Evolutionary conservation across 2,888 invertebrate genomes (phyloP).

Genomic region (Pomacea canaliculata): DNA sequence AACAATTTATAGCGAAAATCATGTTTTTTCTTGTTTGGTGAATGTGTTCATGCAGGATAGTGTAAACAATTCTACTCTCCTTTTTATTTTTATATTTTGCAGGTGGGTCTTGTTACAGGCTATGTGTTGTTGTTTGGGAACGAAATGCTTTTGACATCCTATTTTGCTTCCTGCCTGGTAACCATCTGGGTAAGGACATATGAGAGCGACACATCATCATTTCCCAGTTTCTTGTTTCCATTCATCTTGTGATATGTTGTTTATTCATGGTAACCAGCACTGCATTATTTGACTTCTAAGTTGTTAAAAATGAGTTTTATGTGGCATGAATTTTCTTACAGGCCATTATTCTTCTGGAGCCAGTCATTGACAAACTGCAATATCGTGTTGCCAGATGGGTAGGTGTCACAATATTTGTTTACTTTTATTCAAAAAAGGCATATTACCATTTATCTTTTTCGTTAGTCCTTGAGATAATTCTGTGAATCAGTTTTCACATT

Average conservation of each 20-base stretch:
- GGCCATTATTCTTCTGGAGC: conserved; percentile 59
- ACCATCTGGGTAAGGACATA: conserved; percentile 62
- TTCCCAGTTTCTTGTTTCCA: no score
- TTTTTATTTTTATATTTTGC: conserved; percentile 37
- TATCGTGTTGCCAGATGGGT: conserved; percentile 59
- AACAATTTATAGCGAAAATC: no score
- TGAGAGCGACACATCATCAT: no score
- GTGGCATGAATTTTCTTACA: conserved; percentile 38
- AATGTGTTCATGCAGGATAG: background rate
- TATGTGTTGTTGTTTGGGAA: conserved; percentile 74
- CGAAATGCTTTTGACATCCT: conserved; percentile 74
- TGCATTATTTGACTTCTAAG: background rate
- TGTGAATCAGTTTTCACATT: no score
- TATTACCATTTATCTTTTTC: no score
- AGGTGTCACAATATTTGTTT: conserved; percentile 32
- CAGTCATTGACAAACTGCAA: conserved; percentile 50
- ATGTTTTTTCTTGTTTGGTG: background rate
- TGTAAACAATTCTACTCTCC: background rate
- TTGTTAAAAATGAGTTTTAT: background rate
- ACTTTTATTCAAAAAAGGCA: no score
- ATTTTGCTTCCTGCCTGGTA: conserved; percentile 71
- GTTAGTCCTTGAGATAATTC: no score
- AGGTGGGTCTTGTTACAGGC: conserved; percentile 71
- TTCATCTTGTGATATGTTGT: background rate
- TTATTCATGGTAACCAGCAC: background rate